Conservation (phyloP, 2,113 vertebrate genomes). For the Euleptes europaea region DNA sequence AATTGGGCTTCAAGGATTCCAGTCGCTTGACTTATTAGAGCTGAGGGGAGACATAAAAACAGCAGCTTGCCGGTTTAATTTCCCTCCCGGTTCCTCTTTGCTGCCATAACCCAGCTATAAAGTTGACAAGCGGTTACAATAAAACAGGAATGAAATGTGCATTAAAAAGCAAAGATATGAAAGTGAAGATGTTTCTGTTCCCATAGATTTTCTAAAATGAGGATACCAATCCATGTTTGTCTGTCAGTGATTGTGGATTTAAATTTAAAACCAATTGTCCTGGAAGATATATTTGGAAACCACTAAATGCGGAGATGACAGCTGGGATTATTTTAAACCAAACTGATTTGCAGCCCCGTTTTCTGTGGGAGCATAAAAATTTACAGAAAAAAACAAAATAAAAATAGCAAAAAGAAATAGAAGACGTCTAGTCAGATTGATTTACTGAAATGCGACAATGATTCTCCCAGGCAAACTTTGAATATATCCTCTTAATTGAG, state of each 20-base stretch:
- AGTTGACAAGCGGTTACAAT: background rate
- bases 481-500: too few relatives aligned
- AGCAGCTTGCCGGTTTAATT: background rate
- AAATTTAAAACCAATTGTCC: slow-evolving; percentile 3
- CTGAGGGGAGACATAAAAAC: background rate
- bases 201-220: background rate
- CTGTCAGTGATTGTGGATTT: background rate
- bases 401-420: too few relatives aligned
- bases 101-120: slow-evolving; percentile 2
- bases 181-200: background rate
- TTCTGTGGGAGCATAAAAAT: too few relatives aligned
- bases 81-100: background rate
- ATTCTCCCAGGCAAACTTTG: too few relatives aligned
- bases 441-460: too few relatives aligned
- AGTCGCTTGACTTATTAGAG: background rate
- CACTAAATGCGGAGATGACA: background rate
- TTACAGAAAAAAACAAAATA: too few relatives aligned
- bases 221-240: background rate
- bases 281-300: background rate
- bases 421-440: too few relatives aligned
- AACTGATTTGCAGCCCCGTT: too few relatives aligned
- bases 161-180: background rate
- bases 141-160: slow-evolving; percentile 17
- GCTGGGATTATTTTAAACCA: background rate
- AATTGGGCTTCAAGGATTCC: background rate